These are phyloP conservation scores for Clivina fossor DNA, from an alignment of 2,888 invertebrate species.

Conservation along the genomic window DNA sequence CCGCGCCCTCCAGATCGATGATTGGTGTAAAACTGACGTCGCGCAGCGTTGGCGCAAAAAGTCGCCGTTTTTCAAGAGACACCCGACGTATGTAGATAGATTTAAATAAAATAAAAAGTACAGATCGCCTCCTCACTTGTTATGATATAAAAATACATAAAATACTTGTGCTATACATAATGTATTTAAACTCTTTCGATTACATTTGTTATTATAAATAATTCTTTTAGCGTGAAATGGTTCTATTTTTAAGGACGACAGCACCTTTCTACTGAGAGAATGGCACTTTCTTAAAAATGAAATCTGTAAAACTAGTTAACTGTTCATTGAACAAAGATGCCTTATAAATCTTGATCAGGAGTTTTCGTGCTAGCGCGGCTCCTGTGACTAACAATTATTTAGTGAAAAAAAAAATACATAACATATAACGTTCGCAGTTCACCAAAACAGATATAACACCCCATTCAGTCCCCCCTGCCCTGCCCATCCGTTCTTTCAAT, in stretches of 20 bases:
- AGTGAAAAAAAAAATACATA: conserved; percentile 30
- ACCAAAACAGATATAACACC: conserved; percentile 19
- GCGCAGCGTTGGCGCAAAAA: conserved; percentile 4
- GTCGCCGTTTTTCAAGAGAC: neutral
- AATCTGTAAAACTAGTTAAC: conserved; percentile 34
- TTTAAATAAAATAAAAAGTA: neutral
- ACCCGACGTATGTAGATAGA: conserved; percentile 15
- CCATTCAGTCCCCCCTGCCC: conserved; percentile 10
- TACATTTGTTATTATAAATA: conserved; percentile 34
- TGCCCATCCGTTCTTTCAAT: conserved; percentile 26
- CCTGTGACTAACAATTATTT: conserved; percentile 35
- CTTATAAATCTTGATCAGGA: conserved; percentile 34
- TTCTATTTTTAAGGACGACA: conserved; percentile 34
- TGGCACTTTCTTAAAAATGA: conserved; percentile 36
- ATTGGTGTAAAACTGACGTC: neutral
- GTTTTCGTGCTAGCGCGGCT: conserved; percentile 26
- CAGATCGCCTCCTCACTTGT: conserved; percentile 24
- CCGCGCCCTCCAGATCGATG: too few relatives aligned
- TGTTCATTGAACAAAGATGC: conserved; percentile 35
- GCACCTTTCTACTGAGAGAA: conserved; percentile 35
- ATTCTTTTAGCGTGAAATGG: conserved; percentile 35
- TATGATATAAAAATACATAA: conserved; percentile 30
- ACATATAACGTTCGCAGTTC: conserved; percentile 34
- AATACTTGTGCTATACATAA: conserved; percentile 33
- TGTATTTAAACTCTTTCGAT: conserved; percentile 35